Evolutionary conservation across 2,113 vertebrate species (phyloP).

Genomic region (Peucedramus taeniatus): DNA sequence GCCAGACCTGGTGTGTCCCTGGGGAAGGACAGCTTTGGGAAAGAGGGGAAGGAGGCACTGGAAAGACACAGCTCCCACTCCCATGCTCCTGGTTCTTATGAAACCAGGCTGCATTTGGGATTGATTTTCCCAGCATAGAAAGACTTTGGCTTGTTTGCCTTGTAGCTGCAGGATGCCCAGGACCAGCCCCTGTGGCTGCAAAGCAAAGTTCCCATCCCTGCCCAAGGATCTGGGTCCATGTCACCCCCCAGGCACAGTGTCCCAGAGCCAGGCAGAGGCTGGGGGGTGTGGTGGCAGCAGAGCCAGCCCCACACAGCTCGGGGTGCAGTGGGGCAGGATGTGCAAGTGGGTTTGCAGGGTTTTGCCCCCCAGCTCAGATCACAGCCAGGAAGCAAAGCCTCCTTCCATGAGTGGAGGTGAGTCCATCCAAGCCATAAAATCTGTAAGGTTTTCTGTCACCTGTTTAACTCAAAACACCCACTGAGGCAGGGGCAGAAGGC

Average conservation of each 20-base stretch:
- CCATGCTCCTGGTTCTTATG: background rate
- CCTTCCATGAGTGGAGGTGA: background rate
- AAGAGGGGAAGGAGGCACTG: background rate
- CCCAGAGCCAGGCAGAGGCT: background rate
- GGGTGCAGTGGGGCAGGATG: accelerated
- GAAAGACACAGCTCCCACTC: background rate
- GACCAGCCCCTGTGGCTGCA: background rate
- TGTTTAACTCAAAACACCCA: background rate
- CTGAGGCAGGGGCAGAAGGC: accelerated
- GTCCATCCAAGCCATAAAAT: background rate
- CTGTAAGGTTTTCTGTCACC: background rate
- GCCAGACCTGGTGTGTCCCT: constrained; percentile 20
- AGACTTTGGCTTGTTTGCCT: background rate
- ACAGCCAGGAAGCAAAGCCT: background rate
- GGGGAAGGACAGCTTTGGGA: background rate
- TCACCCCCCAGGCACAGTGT: background rate
- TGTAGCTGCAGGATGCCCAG: background rate
- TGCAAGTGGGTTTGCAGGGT: accelerated
- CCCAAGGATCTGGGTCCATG: background rate
- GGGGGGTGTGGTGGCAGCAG: background rate
- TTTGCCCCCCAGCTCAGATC: background rate
- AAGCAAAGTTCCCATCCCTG: background rate
- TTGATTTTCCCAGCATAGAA: background rate
- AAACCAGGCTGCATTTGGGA: background rate
- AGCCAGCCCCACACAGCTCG: background rate